Evolutionary conservation across 2,888 invertebrate genomes (phyloP).

Genomic region (Unio pictorum): DNA sequence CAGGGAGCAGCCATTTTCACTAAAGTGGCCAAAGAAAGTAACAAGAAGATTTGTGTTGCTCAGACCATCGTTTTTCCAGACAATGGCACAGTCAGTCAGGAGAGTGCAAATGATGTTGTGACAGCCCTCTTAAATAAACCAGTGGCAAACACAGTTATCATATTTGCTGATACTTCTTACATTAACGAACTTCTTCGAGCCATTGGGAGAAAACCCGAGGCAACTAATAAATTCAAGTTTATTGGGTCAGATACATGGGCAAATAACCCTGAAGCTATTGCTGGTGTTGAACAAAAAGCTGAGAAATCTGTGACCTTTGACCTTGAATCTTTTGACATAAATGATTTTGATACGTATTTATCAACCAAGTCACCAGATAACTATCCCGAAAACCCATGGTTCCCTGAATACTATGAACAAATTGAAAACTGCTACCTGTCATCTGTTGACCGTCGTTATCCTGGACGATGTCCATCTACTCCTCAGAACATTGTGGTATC

Average conservation of each 20-base stretch:
- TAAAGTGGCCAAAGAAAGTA: constrained; percentile 28
- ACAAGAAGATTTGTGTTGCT: constrained; percentile 57
- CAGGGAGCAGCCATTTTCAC: constrained; percentile 47
- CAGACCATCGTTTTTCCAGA: constrained; percentile 56
- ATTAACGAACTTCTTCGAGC: constrained; percentile 57
- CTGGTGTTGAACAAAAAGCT: constrained; percentile 41
- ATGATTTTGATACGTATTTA: constrained; percentile 59
- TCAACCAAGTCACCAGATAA: constrained; percentile 51
- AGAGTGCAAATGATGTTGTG: constrained; percentile 55
- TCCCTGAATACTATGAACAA: constrained; percentile 71
- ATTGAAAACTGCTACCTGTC: constrained; percentile 68
- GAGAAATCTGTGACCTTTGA: constrained; percentile 49
- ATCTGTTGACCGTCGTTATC: constrained; percentile 34
- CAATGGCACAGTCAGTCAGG: constrained; percentile 41
- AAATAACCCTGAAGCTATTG: constrained; percentile 43
- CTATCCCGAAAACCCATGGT: constrained; percentile 72
- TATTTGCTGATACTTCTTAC: constrained; percentile 54
- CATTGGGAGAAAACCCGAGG: constrained; percentile 40
- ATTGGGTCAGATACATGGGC: constrained; percentile 62
- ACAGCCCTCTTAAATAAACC: constrained; percentile 53
- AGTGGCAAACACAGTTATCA: constrained; percentile 60
- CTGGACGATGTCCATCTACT: constrained; percentile 34
- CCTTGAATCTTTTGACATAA: constrained; percentile 52
- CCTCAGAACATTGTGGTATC: constrained; percentile 39
- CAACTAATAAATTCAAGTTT: constrained; percentile 48